These are phyloP conservation scores for Phyllostomus discolor DNA, from an alignment of 2,113 vertebrate genomes.

Conservation along the genomic window DNA sequence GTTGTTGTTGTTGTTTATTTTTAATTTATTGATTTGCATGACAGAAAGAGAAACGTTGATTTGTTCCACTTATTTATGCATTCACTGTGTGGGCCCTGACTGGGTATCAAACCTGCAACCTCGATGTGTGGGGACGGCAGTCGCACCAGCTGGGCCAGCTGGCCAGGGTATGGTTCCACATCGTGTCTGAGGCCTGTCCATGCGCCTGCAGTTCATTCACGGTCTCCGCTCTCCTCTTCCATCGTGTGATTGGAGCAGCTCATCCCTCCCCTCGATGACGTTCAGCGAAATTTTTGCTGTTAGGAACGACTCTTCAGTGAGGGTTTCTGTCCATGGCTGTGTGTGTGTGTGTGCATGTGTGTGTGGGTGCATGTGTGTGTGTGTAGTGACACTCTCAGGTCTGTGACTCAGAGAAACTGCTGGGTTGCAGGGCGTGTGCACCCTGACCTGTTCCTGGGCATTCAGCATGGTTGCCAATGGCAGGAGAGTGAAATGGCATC, in stretches of 20 bases:
- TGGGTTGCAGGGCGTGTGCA: neutral
- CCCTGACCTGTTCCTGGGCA: neutral
- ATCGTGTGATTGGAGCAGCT: neutral
- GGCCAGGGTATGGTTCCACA: neutral
- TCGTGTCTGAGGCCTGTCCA: neutral
- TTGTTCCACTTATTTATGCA: too few species aligned
- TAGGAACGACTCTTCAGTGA: neutral
- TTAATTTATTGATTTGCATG: too few species aligned
- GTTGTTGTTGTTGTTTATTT: too few species aligned
- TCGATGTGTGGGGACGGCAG: too few species aligned
- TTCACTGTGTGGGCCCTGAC: too few species aligned
- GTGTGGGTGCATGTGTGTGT: too few species aligned
- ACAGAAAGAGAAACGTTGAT: too few species aligned
- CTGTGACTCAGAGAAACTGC: neutral
- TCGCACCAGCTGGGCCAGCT: too few species aligned
- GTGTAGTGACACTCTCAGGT: neutral
- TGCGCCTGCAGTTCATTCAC: neutral
- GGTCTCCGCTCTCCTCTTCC: neutral
- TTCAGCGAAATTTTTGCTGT: neutral
- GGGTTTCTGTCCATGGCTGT: neutral
- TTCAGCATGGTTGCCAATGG: neutral
- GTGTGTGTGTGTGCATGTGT: fast-evolving
- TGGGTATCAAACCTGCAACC: too few species aligned
- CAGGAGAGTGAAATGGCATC: neutral
- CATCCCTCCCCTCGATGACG: neutral